Evolutionary conservation across 2,888 invertebrate species (phyloP).

Genomic region (Cynaeus angustus): DNA sequence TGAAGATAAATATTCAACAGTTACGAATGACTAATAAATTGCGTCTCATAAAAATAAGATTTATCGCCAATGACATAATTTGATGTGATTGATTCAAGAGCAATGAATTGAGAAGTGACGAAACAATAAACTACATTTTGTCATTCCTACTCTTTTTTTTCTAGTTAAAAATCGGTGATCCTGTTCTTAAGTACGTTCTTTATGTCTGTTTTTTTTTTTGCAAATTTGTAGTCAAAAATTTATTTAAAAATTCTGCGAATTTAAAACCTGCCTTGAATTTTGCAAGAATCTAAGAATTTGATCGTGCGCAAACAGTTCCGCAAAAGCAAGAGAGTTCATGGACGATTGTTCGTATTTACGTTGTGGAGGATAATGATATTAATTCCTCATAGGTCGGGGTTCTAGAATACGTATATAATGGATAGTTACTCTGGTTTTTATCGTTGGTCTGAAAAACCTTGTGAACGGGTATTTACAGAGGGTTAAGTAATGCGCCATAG

Average conservation of each 20-base stretch:
- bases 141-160: no score
- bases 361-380: background rate
- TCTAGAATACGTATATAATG: no score
- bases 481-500: no score
- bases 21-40: constrained; percentile 12
- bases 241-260: background rate
- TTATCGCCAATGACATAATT: constrained; percentile 33
- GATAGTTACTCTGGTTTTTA: no score
- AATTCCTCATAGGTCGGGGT: constrained; percentile 30
- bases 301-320: constrained; percentile 30
- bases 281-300: constrained; percentile 8
- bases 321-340: constrained; percentile 27
- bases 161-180: no score
- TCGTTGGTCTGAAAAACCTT: no score
- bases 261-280: constrained; percentile 1
- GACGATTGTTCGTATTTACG: constrained; percentile 33
- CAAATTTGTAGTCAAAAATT: background rate
- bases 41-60: constrained; percentile 30
- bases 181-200: no score
- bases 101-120: no score
- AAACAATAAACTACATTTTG: no score
- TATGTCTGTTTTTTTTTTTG: background rate
- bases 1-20: constrained; percentile 20
- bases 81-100: constrained; percentile 12
- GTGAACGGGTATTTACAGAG: no score